Conservation (phyloP, 2,113 vertebrate species). For the Macrotis lagotis region DNA sequence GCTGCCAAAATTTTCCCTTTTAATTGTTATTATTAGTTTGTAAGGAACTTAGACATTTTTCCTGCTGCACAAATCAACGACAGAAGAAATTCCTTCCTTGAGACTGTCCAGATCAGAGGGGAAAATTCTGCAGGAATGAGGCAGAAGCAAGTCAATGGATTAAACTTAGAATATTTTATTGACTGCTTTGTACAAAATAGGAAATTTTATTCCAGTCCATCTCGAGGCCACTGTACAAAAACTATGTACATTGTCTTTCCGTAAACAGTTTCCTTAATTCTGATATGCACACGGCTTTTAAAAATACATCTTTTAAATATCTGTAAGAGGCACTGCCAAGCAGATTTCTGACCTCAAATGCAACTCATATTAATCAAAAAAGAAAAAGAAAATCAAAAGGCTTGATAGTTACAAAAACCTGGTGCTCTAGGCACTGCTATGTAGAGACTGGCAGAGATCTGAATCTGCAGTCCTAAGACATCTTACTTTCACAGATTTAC, state of each 20-base stretch:
- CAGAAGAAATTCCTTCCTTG: neutral
- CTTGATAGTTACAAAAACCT: neutral
- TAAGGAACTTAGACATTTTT: neutral
- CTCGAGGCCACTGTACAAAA: conserved; percentile 70
- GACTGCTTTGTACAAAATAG: conserved; percentile 64
- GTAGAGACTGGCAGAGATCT: neutral
- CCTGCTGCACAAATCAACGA: neutral
- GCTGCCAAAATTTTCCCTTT: neutral
- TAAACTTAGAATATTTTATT: conserved; percentile 8
- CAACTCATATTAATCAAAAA: neutral
- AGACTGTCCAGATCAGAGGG: neutral
- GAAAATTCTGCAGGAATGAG: neutral
- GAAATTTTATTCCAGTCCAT: conserved; percentile 43
- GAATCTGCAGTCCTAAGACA: neutral
- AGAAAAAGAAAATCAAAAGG: neutral
- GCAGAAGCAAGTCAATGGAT: no score
- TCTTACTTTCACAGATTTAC: neutral
- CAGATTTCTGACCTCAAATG: neutral
- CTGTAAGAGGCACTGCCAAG: conserved; percentile 52
- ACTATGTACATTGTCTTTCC: conserved; percentile 67
- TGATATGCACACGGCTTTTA: conserved; percentile 8
- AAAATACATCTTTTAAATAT: conserved; percentile 78
- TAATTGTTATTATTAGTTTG: neutral
- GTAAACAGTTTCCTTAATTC: conserved; percentile 74
- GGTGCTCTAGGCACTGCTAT: fast-evolving